Conservation (phyloP, 2,113 vertebrate genomes). For the Oreocharis arfaki region DNA sequence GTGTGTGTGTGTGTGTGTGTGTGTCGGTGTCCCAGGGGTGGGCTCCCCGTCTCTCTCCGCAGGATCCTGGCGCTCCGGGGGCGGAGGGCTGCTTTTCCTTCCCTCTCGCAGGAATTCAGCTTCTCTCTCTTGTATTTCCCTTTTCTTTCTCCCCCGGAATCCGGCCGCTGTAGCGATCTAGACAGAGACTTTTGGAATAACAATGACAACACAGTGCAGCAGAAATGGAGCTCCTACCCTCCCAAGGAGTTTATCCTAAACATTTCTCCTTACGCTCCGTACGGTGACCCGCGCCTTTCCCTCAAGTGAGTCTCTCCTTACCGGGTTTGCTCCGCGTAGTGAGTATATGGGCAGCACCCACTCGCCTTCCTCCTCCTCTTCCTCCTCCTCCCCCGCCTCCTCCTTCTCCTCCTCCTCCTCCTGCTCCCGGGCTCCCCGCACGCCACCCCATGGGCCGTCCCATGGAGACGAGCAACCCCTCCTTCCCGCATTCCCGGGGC, state of each 20-base stretch:
- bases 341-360: constrained; percentile 67
- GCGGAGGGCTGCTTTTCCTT: constrained; percentile 2
- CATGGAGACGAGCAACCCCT: constrained; percentile 43
- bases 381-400: constrained; percentile 44
- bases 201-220: constrained; percentile 99
- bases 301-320: constrained; percentile 97
- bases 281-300: constrained; percentile 98
- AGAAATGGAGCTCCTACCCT: constrained; percentile 99
- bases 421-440: constrained; percentile 54
- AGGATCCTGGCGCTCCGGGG: constrained; percentile 28
- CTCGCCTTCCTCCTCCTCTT: constrained; percentile 42
- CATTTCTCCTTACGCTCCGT: constrained; percentile 99
- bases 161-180: constrained; percentile 89
- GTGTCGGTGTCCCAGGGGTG: not conserved
- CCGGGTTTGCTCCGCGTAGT: constrained; percentile 72
- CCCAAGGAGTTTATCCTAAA: constrained; percentile 99
- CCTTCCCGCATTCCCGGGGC: not conserved
- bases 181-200: constrained; percentile 99
- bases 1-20: not conserved
- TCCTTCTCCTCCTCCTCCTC: constrained; percentile 49
- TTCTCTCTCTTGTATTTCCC: constrained; percentile 78
- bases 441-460: constrained; percentile 20
- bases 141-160: constrained; percentile 76
- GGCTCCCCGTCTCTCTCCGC: constrained; percentile 24
- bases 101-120: constrained; percentile 66